Conservation (phyloP, 2,888 invertebrate species). For the Platerodrilus igneus region DNA sequence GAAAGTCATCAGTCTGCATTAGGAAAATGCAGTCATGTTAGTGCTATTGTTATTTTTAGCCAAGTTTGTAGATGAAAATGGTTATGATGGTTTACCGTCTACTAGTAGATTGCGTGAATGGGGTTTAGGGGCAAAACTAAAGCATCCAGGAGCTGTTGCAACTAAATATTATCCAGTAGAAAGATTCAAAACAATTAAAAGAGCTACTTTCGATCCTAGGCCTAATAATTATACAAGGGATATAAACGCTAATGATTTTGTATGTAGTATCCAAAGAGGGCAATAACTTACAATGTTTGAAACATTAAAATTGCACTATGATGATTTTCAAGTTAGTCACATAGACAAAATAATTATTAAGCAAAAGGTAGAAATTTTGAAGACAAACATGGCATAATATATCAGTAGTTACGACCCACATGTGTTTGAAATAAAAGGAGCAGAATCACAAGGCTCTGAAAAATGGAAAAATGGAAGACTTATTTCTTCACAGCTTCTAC, state of each 20-base stretch:
- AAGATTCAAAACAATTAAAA: not conserved
- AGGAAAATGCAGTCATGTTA: slow-evolving; percentile 5
- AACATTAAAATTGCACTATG: slow-evolving; percentile 5
- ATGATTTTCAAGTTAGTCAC: slow-evolving; percentile 6
- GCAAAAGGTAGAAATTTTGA: slow-evolving; percentile 1
- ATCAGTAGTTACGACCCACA: not conserved
- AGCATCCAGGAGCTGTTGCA: not conserved
- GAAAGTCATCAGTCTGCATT: slow-evolving; percentile 2
- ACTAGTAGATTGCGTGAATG: not conserved
- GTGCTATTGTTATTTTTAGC: slow-evolving; percentile 4
- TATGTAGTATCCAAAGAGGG: slow-evolving; percentile 6
- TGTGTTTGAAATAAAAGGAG: slow-evolving; percentile 5
- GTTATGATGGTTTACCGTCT: slow-evolving; percentile 3
- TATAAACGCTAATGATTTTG: slow-evolving; percentile 1
- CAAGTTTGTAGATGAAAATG: slow-evolving; percentile 1
- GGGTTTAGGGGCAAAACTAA: slow-evolving; percentile 1
- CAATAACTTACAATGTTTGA: slow-evolving; percentile 4
- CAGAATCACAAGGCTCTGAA: slow-evolving; percentile 3
- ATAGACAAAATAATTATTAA: not conserved
- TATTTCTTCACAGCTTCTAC: slow-evolving; percentile 7
- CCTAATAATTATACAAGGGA: not conserved
- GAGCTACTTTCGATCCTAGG: not conserved
- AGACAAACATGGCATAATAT: slow-evolving; percentile 1
- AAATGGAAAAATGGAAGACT: slow-evolving; percentile 3
- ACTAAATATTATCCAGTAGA: not conserved